These are phyloP conservation scores for Okapia johnstoni DNA, from an alignment of 2,113 vertebrate genomes.

Conservation along the genomic window DNA sequence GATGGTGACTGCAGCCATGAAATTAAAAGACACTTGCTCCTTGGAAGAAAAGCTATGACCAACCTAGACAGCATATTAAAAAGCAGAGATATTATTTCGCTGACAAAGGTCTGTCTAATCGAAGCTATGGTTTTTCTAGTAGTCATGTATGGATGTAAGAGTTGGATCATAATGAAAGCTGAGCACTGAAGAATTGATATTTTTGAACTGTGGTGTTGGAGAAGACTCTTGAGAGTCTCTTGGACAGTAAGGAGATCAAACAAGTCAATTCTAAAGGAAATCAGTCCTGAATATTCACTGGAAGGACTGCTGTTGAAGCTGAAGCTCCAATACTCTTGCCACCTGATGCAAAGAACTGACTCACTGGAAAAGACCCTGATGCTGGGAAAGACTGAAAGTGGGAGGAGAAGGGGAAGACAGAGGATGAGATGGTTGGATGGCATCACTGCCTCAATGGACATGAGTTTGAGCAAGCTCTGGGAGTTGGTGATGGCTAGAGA, in stretches of 20 bases:
- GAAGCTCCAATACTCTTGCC: neutral
- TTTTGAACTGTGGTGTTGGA: neutral
- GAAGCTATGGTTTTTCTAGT: neutral
- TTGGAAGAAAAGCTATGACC: neutral
- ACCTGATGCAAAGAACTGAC: neutral
- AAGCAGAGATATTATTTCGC: neutral
- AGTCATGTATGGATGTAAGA: neutral
- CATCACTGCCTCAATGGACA: neutral
- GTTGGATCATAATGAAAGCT: neutral
- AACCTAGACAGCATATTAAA: neutral
- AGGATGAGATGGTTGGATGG: neutral
- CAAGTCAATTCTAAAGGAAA: neutral
- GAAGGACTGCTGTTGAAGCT: neutral
- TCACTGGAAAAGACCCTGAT: neutral
- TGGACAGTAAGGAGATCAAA: neutral
- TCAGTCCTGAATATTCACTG: neutral
- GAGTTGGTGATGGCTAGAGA: neutral
- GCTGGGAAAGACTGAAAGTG: neutral
- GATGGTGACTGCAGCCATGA: neutral
- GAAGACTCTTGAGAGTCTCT: neutral
- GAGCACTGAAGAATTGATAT: neutral
- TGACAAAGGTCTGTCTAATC: neutral
- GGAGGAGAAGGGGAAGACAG: neutral
- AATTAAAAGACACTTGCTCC: neutral
- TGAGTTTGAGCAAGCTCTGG: neutral